Evolutionary conservation across 2,888 invertebrate species (phyloP).

Genomic region (Andricus curvator): DNA sequence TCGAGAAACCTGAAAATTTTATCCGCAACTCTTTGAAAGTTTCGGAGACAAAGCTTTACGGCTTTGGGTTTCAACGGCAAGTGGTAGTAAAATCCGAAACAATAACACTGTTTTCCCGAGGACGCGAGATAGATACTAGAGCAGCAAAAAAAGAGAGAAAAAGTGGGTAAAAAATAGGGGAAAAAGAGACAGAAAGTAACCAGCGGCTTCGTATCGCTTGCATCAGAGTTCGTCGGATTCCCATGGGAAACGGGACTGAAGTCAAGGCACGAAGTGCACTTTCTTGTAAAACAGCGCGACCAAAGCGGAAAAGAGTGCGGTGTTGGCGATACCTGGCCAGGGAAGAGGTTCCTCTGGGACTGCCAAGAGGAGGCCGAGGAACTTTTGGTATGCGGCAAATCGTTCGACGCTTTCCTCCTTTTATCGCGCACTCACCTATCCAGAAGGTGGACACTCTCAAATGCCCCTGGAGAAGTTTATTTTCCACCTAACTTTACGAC

Average conservation of each 20-base stretch:
- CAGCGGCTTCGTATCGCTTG: conserved; percentile 35
- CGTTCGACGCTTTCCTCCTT: conserved; percentile 20
- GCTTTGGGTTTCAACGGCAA: conserved; percentile 15
- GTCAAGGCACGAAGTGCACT: conserved; percentile 67
- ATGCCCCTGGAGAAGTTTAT: conserved; percentile 26
- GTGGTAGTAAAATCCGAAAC: conserved; percentile 37
- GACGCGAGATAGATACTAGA: neutral
- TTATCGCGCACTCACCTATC: conserved; percentile 32
- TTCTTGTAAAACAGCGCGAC: conserved; percentile 60
- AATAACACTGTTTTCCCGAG: conserved; percentile 11
- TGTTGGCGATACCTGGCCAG: conserved; percentile 41
- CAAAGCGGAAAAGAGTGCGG: conserved; percentile 47
- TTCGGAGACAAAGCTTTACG: conserved; percentile 21
- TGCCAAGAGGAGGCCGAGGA: neutral
- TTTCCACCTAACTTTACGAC: conserved; percentile 28
- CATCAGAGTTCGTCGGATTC: conserved; percentile 24
- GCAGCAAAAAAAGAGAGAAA: neutral
- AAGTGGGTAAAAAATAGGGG: neutral
- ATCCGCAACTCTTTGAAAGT: conserved; percentile 16
- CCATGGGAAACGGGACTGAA: conserved; percentile 28
- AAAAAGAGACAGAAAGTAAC: conserved; percentile 14
- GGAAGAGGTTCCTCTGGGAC: conserved; percentile 21
- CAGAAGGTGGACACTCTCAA: conserved; percentile 24
- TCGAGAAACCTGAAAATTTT: conserved; percentile 14
- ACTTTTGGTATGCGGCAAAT: conserved; percentile 35